Percentiles rank a stretch among this genome's conserved stretches.
phyloP scores from a whole-genome alignment of 2,797 vertebrate species.

The Hydrophis major region DNA sequence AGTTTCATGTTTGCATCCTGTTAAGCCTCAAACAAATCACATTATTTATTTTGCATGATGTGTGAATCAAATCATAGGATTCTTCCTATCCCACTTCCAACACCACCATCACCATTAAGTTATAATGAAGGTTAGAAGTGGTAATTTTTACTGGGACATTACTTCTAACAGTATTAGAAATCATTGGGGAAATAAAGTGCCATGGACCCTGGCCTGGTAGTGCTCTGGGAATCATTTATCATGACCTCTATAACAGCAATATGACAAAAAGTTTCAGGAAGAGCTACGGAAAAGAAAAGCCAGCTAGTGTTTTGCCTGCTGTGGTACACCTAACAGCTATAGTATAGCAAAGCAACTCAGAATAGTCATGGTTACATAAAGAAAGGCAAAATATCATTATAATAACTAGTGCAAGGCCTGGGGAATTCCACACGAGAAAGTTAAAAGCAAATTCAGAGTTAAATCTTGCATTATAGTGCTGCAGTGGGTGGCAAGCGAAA shows the following conservation, averaged over 20 bases:
- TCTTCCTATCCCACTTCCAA: neutral
- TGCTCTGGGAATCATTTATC: neutral
- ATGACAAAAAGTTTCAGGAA: neutral
- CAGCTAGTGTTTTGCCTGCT: neutral
- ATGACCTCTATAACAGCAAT: neutral
- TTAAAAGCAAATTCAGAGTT: constrained; percentile 21
- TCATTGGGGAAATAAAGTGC: neutral
- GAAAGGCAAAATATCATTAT: constrained; percentile 27
- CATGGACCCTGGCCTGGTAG: neutral
- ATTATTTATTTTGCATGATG: neutral
- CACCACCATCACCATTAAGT: neutral
- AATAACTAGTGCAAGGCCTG: neutral
- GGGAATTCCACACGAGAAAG: neutral
- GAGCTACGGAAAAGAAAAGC: neutral
- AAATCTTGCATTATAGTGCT: neutral
- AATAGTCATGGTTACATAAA: neutral
- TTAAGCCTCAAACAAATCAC: neutral
- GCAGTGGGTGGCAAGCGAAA: neutral
- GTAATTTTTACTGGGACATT: neutral
- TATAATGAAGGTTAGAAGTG: neutral
- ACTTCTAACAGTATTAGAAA: neutral
- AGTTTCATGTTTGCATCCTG: neutral
- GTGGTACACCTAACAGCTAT: constrained; percentile 4
- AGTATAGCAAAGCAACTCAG: neutral
- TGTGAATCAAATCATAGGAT: neutral